Percentiles rank a stretch among this genome's conserved stretches.
These are phyloP conservation scores for Lepidonotus clava DNA, from an alignment of 2,888 invertebrate genomes.

Conservation along the genomic window DNA sequence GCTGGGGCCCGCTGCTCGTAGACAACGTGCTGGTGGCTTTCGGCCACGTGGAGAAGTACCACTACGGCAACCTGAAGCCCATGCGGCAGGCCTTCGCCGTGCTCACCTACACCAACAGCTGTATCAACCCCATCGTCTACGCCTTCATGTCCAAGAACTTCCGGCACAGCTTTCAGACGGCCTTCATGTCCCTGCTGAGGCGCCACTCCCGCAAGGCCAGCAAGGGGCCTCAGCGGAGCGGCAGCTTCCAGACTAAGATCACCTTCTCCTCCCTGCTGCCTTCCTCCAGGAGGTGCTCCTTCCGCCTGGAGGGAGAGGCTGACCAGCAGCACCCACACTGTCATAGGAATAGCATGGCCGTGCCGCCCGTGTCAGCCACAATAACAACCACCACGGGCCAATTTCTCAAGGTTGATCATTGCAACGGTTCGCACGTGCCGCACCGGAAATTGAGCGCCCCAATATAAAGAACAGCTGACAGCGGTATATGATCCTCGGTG, in stretches of 20 bases:
- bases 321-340: background rate
- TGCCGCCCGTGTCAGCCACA: background rate
- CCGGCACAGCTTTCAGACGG: slow-evolving; percentile 81
- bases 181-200: slow-evolving; percentile 55
- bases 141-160: slow-evolving; percentile 89
- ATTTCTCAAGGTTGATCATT: slow-evolving; percentile 39
- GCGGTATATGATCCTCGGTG: too few species aligned
- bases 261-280: slow-evolving; percentile 42
- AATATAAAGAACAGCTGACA: background rate
- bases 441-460: slow-evolving; percentile 37
- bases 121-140: slow-evolving; percentile 87
- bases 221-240: slow-evolving; percentile 15
- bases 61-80: slow-evolving; percentile 83
- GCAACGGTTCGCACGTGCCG: slow-evolving; percentile 7
- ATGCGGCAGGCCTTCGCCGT: slow-evolving; percentile 85
- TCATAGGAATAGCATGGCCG: background rate
- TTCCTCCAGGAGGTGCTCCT: background rate
- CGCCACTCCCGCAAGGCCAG: slow-evolving; percentile 25
- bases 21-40: slow-evolving; percentile 86
- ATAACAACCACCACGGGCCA: background rate
- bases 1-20: slow-evolving; percentile 86
- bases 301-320: slow-evolving; percentile 11
- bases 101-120: slow-evolving; percentile 87
- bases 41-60: slow-evolving; percentile 82
- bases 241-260: slow-evolving; percentile 47